A percentile compares a stretch with the other conserved stretches of the same genome.
phyloP scores from a whole-genome alignment of 2,797 vertebrate genomes.

The Smutsia gigantea region DNA sequence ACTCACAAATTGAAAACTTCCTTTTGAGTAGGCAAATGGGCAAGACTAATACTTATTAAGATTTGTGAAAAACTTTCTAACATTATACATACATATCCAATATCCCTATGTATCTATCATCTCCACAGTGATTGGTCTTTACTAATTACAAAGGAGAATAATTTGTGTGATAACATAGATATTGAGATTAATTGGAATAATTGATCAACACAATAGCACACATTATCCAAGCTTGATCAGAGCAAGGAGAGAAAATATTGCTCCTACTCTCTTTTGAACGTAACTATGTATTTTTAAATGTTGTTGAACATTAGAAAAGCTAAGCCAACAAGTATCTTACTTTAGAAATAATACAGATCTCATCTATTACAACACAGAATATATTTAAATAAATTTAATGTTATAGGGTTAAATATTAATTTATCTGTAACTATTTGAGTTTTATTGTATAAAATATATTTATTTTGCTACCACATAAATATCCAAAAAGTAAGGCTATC shows the following conservation, averaged over 20 bases:
- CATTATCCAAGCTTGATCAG: not conserved
- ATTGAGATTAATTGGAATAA: not conserved
- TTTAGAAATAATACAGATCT: not conserved
- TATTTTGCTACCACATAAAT: constrained; percentile 62
- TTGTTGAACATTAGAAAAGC: not conserved
- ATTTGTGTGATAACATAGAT: not conserved
- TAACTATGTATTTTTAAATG: not conserved
- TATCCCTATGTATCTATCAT: not conserved
- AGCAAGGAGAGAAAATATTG: not conserved
- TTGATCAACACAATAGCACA: not conserved
- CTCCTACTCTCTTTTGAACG: not conserved
- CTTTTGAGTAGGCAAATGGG: not conserved
- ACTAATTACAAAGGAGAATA: not conserved
- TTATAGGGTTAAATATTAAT: constrained; percentile 37
- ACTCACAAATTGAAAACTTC: not conserved
- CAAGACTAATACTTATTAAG: not conserved
- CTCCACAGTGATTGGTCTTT: not conserved
- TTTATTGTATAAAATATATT: constrained; percentile 60
- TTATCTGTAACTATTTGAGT: not conserved
- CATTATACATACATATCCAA: not conserved
- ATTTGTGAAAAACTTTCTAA: not conserved
- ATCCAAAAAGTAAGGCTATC: constrained; percentile 70
- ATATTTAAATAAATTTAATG: not conserved
- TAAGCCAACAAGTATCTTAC: not conserved
- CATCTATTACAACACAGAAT: not conserved